These are phyloP conservation scores for Semnopithecus entellus DNA, from an alignment of 2,113 vertebrate genomes.

Conservation along the genomic window DNA sequence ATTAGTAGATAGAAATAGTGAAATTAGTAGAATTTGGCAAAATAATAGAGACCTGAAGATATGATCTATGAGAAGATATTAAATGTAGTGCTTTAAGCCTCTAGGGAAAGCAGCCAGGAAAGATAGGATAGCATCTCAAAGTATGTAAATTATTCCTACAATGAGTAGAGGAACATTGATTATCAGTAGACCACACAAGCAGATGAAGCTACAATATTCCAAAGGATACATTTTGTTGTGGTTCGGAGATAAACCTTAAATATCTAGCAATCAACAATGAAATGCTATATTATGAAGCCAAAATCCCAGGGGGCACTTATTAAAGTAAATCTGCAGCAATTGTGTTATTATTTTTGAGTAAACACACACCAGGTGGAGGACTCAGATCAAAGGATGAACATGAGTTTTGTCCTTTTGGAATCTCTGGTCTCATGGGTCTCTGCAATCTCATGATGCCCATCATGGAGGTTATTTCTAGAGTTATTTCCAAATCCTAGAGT, in stretches of 20 bases:
- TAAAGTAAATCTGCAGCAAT: not conserved
- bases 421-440: not conserved
- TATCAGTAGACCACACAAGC: not conserved
- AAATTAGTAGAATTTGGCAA: not conserved
- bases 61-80: constrained; percentile 3
- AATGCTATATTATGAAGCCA: not conserved
- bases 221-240: not conserved
- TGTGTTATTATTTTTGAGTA: constrained; percentile 19
- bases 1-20: not conserved
- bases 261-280: constrained; percentile 10
- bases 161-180: not conserved
- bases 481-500: not conserved
- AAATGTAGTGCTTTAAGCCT: not conserved
- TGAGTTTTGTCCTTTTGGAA: not conserved
- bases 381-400: not conserved
- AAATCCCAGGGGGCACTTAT: not conserved
- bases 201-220: not conserved
- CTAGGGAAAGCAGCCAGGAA: not conserved
- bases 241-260: not conserved
- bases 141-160: not conserved
- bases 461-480: not conserved
- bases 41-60: constrained; percentile 24
- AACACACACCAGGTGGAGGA: not conserved
- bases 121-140: constrained; percentile 16
- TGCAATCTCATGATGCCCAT: not conserved